Conservation (phyloP, 2,113 vertebrate species). For the Hydrolagus affinis region DNA sequence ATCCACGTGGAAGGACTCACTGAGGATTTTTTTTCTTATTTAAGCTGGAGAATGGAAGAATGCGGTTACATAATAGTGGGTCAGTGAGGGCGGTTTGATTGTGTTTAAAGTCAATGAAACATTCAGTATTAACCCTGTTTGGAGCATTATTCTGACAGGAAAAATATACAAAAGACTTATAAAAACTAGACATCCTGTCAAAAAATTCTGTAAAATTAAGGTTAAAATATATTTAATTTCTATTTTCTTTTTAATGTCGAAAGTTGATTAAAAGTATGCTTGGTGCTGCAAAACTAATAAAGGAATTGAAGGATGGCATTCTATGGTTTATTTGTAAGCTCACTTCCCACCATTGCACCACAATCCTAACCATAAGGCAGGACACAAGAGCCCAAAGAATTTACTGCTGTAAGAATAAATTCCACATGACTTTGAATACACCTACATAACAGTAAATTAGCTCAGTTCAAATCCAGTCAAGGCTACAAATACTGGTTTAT, state of each 20-base stretch:
- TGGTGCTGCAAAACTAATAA: slow-evolving; percentile 61
- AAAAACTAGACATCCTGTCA: slow-evolving; percentile 96
- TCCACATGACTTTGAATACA: slow-evolving; percentile 68
- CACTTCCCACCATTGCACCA: slow-evolving; percentile 66
- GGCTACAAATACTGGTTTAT: slow-evolving; percentile 69
- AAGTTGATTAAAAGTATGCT: slow-evolving; percentile 67
- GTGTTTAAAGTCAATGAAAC: slow-evolving; percentile 63
- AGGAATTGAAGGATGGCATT: slow-evolving; percentile 59
- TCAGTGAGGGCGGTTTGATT: slow-evolving; percentile 63
- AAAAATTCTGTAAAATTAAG: slow-evolving; percentile 78
- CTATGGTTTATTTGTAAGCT: slow-evolving; percentile 64
- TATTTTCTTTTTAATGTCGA: slow-evolving; percentile 70
- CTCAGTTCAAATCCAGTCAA: slow-evolving; percentile 68
- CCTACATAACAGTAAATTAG: slow-evolving; percentile 62
- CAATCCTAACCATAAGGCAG: slow-evolving; percentile 73
- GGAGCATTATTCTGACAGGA: slow-evolving; percentile 75
- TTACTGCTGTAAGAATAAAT: slow-evolving; percentile 61
- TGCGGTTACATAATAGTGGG: slow-evolving; percentile 56
- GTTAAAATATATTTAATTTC: slow-evolving; percentile 72
- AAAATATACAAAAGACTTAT: slow-evolving; percentile 91
- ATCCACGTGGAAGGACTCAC: slow-evolving; percentile 64
- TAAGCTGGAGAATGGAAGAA: slow-evolving; percentile 63
- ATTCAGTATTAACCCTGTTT: slow-evolving; percentile 59
- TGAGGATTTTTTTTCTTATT: slow-evolving; percentile 52
- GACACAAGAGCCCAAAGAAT: slow-evolving; percentile 70